Base-by-base conservation (phyloP, 2,797 vertebrate genomes). In the Bucorvus abyssinicus region DNA sequence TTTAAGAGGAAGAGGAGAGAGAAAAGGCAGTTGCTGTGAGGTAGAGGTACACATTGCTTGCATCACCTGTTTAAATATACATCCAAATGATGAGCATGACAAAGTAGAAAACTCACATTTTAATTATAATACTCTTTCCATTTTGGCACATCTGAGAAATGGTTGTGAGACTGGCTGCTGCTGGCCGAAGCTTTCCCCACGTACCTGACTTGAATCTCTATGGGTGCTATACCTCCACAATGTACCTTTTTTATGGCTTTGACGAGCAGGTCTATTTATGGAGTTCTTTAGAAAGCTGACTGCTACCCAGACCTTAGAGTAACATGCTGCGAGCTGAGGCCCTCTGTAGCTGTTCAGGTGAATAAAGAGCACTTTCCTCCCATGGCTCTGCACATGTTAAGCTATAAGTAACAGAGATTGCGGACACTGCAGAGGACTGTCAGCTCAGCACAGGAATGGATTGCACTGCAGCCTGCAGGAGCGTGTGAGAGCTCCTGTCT, bases 391-490 rank as follows among this genome's bases (percentile, higher is more conserved):
- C 42, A 30, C 26, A 6, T 12, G 36, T 65, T 52, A 47, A 74
- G 26, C 34, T 5, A 1, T 68, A n/a, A 60, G 32, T 42, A 44
- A 44, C 0, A 1, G 60, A 52, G 3, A 1, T 3, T 40, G 27
- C 64, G 80, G 57, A 3, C 14, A 4, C 14, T 18, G 23, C 49
- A 57, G 38, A 71, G 42, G 14, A 68, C 42, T 60, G 40, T 36
- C 16, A 3, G 63, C 53, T 80, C 71, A 69, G 42, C 65, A 44
- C 65, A 91, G 22, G 22, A 75, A 55, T 36, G 52, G 38, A 29
- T 36, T 16, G 3, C 15, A 12, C 45, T 50, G 40, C 38, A 87
- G 22, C 50, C 60, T 63, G 16, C 10, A 30, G 0, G 2, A 76
- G 22, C 21, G 21, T 38, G 32, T 69, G 63, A 68, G 29, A 87